Evolutionary conservation across 1,140 invertebrate species (phyloP).

Genomic region (Yoshiicerus persimilis): DNA sequence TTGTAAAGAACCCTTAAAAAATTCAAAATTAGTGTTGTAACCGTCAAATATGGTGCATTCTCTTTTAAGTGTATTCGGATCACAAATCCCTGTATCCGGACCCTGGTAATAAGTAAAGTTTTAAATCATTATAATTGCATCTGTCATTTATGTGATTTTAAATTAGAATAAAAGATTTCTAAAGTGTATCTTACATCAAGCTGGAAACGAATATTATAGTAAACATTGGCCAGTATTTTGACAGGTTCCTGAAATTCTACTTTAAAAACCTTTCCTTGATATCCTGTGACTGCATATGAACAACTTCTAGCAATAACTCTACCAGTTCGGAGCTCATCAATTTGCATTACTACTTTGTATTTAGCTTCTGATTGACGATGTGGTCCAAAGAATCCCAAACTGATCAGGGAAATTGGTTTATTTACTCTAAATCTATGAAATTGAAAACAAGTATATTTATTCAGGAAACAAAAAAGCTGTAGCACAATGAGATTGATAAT

Average conservation of each 20-base stretch:
- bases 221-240: background rate
- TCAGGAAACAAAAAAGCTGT: too few relatives aligned
- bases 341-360: conserved; percentile 3
- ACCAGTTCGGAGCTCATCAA: background rate
- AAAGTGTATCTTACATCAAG: conserved; percentile 4
- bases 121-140: background rate
- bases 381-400: conserved; percentile 29
- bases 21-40: background rate
- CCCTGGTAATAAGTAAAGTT: background rate
- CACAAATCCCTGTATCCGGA: conserved; percentile 9
- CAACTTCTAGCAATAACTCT: background rate
- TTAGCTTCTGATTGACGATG: background rate
- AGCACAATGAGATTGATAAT: background rate
- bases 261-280: conserved; percentile 6
- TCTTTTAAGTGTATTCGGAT: background rate
- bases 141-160: background rate
- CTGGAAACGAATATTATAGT: conserved; percentile 16
- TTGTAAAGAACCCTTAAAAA: conserved; percentile 28
- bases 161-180: background rate
- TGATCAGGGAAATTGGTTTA: background rate
- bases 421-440: background rate
- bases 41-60: background rate
- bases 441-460: background rate
- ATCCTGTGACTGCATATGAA: background rate
- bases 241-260: conserved; percentile 6